Evolutionary conservation across 2,113 vertebrate genomes (phyloP), one percentile per base, ranked within the genome.

Genomic region (Gobio gobio): DNA sequence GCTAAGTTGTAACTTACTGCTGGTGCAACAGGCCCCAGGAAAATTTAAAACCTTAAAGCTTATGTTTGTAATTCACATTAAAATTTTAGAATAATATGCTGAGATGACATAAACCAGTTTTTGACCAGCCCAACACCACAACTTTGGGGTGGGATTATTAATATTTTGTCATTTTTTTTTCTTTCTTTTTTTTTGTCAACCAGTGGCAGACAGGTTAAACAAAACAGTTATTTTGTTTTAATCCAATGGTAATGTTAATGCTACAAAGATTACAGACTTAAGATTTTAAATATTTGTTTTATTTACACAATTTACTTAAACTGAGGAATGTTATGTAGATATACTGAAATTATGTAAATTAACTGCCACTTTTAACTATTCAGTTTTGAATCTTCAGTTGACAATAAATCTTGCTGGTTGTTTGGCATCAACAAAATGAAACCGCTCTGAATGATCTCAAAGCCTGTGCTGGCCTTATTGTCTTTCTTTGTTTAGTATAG

Each of bases 381-480:
- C 20, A 0, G 36, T 13, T 18, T 16, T 51, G 3, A 47, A 36
- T 13, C 7, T 10, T 22, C 2, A 51, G 29, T 76, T 82, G 64
- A 16, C 16, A 36, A 10, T 22, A 70, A 36, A 18, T 70, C 18
- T 40, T 22, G 18, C 33, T 40, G 66, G 18, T 70, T 70, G 3
- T 40, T 20, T 40, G 64, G 3, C 64, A 4, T 43, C 33, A 22
- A 12, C 36, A 22, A 43, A 43, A 43, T 68, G 66, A 40, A 40
- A 24, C 43, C 2, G 2, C 70, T 14, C 40, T 73, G 70, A 47
- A 47, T 45, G 12, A 49, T 74, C 72, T 26, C 51, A 49, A 22
- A 74, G 26, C 24, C 56, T 76, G 56, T 8, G 43, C 22, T 74
- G 16, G 78, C 78, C 9, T 80, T 29, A 26, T 74, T 79, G 26